Percentiles rank a stretch among this genome's conserved stretches.
Conservation (phyloP, 2,888 invertebrate genomes). For the Peribatodes rhomboidaria region DNA sequence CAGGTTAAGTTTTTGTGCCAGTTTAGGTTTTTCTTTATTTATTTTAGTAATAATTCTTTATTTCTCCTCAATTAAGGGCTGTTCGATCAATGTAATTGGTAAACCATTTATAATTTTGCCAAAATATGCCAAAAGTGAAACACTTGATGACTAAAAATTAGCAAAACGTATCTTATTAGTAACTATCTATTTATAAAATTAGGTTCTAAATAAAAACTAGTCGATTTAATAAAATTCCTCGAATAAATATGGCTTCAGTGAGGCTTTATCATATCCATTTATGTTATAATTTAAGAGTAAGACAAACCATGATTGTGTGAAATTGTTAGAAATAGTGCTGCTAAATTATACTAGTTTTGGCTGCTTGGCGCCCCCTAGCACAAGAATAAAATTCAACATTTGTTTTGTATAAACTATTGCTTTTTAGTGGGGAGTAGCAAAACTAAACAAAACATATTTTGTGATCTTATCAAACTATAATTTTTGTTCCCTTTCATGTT, state of each 20-base stretch:
- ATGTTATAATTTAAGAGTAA: slow-evolving; percentile 19
- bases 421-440: slow-evolving; percentile 11
- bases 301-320: not conserved
- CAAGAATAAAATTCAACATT: not conserved
- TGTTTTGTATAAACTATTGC: not conserved
- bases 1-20: slow-evolving; percentile 18
- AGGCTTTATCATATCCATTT: slow-evolving; percentile 63
- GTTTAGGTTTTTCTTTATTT: slow-evolving; percentile 4
- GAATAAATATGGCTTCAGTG: slow-evolving; percentile 57
- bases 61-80: slow-evolving; percentile 10
- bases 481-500: slow-evolving; percentile 1
- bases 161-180: slow-evolving; percentile 61
- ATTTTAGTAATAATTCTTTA: slow-evolving; percentile 16
- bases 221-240: slow-evolving; percentile 51
- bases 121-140: slow-evolving; percentile 81
- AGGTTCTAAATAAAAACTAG: slow-evolving; percentile 66
- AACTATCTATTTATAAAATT: slow-evolving; percentile 66
- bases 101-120: slow-evolving; percentile 71
- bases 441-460: slow-evolving; percentile 8
- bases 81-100: slow-evolving; percentile 49
- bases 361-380: not conserved
- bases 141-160: slow-evolving; percentile 65
- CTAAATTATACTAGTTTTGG: not conserved
- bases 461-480: not conserved
- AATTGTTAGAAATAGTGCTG: not conserved